These are phyloP conservation scores for Varanus komodoensis DNA, from an alignment of 2,113 vertebrate genomes.

Conservation along the genomic window DNA sequence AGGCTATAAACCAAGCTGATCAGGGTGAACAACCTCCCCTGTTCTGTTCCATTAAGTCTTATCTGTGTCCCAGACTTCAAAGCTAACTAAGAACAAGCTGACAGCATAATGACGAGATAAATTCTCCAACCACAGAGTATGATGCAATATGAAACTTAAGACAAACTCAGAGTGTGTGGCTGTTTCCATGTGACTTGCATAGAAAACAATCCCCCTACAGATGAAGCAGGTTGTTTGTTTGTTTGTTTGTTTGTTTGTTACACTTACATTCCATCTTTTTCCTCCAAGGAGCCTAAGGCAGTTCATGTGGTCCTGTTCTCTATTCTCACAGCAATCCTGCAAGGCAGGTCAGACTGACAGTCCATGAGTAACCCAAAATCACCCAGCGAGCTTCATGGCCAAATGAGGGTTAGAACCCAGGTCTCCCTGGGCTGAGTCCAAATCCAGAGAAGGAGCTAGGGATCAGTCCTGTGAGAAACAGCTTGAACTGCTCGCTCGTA, in stretches of 20 bases:
- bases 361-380: too few species aligned
- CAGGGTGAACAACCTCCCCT: not conserved
- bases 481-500: not conserved
- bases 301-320: too few species aligned
- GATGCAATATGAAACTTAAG: not conserved
- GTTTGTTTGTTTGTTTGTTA: too few species aligned
- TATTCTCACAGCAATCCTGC: too few species aligned
- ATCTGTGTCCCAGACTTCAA: not conserved
- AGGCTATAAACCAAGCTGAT: not conserved
- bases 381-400: too few species aligned
- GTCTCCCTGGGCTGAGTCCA: too few species aligned
- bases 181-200: not conserved
- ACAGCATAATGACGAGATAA: not conserved
- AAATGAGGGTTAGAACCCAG: too few species aligned
- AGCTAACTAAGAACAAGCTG: conserved; percentile 2
- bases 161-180: not conserved
- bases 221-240: too few species aligned
- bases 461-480: not conserved
- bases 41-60: not conserved
- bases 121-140: not conserved
- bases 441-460: not conserved
- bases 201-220: conserved; percentile 12
- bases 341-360: too few species aligned
- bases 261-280: too few species aligned
- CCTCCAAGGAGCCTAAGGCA: too few species aligned